Conservation (phyloP, 1,140 invertebrate species). For the Melitaea cinxia region DNA sequence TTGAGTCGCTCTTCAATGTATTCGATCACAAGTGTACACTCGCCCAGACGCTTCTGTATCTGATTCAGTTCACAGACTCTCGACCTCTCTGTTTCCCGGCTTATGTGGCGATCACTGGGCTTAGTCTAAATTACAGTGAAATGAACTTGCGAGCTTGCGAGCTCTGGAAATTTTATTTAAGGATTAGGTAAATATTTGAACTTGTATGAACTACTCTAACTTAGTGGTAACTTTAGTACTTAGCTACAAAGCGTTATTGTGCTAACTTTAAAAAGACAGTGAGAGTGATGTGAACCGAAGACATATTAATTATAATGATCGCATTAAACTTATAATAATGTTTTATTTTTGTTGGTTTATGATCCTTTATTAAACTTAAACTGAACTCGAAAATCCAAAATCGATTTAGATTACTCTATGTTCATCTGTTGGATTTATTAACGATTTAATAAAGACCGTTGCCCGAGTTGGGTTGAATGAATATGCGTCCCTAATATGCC, state of each 20-base stretch:
- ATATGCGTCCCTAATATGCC: constrained; percentile 59
- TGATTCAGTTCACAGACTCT: constrained; percentile 47
- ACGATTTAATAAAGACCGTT: constrained; percentile 67
- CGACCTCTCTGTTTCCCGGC: constrained; percentile 55
- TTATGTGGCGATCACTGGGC: constrained; percentile 61
- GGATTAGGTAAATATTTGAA: constrained; percentile 22
- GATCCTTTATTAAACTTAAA: neutral
- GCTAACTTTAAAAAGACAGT: neutral
- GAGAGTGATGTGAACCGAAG: neutral
- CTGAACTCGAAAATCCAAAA: neutral
- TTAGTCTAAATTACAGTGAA: constrained; percentile 69
- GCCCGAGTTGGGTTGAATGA: constrained; percentile 54
- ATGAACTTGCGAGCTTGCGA: constrained; percentile 33
- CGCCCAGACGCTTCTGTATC: constrained; percentile 42
- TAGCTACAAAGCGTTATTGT: neutral
- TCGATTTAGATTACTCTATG: constrained; percentile 35
- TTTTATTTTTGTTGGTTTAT: neutral
- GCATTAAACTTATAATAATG: neutral
- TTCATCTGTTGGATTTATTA: constrained; percentile 65
- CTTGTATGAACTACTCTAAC: constrained; percentile 6
- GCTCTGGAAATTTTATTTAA: constrained; percentile 28
- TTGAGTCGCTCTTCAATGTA: constrained; percentile 47
- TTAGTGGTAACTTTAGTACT: neutral
- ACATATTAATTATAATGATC: neutral
- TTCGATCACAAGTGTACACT: constrained; percentile 45